Evolutionary conservation across 2,113 vertebrate genomes (phyloP), one percentile per base, ranked within the genome.

Genomic region (Dromaius novaehollandiae): DNA sequence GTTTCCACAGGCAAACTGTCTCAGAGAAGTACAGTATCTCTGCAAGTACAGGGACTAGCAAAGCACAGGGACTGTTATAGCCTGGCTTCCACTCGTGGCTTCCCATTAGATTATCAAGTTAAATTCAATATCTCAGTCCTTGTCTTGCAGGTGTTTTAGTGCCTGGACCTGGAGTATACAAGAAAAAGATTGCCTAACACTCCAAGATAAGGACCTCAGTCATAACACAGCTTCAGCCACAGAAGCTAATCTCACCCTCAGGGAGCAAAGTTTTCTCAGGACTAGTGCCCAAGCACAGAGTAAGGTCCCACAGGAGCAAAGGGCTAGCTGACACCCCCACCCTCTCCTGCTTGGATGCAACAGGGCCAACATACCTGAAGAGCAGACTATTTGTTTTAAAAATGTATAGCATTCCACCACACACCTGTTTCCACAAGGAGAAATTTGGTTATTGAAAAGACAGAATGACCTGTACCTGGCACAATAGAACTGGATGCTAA

Each of bases 401-500:
- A 32, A 13, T 9, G 7, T 3, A 17, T 8, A 32, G 17, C 7
- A 15, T 18, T 22, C 13, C 11, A 28, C 36, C 36, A 30, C 12
- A 1, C 17, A 32, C 16, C 26, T 38, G 38, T 38, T 38, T 38
- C 38, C 38, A 38, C 38, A 38, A 38, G 38, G 38, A 38, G 38
- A 22, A 10, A 42, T 32, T 38, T 32, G 40, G 2, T 26, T 50
- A 24, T 13, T 46, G 16, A 30, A 32, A 34, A 30, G 25, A 53
- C 11, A 36, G 24, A 34, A 30, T 1, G 26, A 51, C 42, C 61
- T 26, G 2, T 2, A 63, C 2, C n/a, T 13, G 44, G 66, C n/a
- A 50, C 9, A 0, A 19, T 4, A 1, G 1, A 66, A 17, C 5
- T 32, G n/a, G 25, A 44, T 4, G 3, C 30, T 50, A 21, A n/a